Base-by-base conservation (phyloP, 1,140 invertebrate species). In the Calycopis cecrops region DNA sequence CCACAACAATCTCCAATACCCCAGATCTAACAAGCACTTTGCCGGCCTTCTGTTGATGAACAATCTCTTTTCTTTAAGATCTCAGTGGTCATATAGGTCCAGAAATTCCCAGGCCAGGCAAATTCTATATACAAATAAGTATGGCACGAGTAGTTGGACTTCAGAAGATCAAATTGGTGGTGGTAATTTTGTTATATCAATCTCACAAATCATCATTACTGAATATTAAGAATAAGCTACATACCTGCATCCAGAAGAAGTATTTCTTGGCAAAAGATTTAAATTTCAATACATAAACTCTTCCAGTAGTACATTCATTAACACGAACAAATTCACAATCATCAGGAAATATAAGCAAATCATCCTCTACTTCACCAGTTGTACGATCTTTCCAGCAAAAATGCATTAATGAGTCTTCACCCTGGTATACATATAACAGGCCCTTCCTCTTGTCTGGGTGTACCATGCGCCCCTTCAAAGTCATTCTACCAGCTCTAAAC, bases 271-370 rank as follows among this genome's bases (percentile, higher is more conserved):
- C 93, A 4, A 96, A 96, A 0, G 95, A 95, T 80, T 99, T 99
- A 74, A 99, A 99, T 85, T 98, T 98, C 7, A 99, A 88, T 14
- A 99, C 91, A 90, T 95, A 99, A 0, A 98, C 98, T 67, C 98
- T 90, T 2, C 98, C 98, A 49, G 97, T 98, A 49, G 97, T 98
- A 76, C 98, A 99, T 76, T 99, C 96, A 52, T 94, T 91, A 0
- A 99, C 97, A 67, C 93, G 92, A 57, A 97, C 96, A 88, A 98
- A 99, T 87, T 99, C 98, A 77, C 97, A 97, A 84, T 99, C 98
- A 86, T 99, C 98, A 28, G 98, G 98, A 67, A 99, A 99, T 65
- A 99, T 98, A 38, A 99, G 97, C 18, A 99, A 88, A 90, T 99
- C 98, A 78, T 92, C 91, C 69, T 92, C 90, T 14, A 91, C 90